Conservation (phyloP, 2,888 invertebrate species). For the Drosophila quasianomalipes region DNA sequence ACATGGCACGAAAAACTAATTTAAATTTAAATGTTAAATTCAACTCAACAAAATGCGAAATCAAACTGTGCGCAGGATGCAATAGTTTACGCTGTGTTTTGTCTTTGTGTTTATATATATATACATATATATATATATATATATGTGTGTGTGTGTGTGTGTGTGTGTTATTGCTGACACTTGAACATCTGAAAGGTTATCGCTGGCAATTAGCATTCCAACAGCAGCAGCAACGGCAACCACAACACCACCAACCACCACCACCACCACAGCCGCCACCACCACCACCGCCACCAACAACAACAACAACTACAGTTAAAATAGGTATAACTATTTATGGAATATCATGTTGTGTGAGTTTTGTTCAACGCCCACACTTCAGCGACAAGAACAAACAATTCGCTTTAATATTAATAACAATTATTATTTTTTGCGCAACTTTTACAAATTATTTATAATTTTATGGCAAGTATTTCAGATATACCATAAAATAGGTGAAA, state of each 20-base stretch:
- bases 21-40: conserved; percentile 82
- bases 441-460: not conserved
- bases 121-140: too few relatives aligned
- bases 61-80: conserved; percentile 45
- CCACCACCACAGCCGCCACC: too few relatives aligned
- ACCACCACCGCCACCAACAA: not conserved
- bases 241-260: not conserved
- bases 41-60: conserved; percentile 70
- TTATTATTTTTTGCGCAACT: not conserved
- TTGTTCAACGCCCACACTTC: not conserved
- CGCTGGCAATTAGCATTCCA: conserved; percentile 66
- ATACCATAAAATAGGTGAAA: not conserved
- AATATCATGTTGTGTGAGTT: not conserved
- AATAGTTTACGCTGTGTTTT: conserved; percentile 36
- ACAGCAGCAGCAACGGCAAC: conserved; percentile 25
- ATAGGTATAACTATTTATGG: not conserved
- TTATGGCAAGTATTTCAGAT: not conserved
- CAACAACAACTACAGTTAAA: conserved; percentile 3
- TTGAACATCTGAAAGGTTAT: conserved; percentile 60
- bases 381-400: not conserved
- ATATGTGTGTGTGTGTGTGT: conserved; percentile 19
- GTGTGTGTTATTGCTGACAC: conserved; percentile 53
- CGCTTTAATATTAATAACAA: not conserved
- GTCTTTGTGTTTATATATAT: not conserved
- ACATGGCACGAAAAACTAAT: conserved; percentile 82